Conservation (phyloP, 1,140 invertebrate species). For the Oncopodura yosiiana region DNA sequence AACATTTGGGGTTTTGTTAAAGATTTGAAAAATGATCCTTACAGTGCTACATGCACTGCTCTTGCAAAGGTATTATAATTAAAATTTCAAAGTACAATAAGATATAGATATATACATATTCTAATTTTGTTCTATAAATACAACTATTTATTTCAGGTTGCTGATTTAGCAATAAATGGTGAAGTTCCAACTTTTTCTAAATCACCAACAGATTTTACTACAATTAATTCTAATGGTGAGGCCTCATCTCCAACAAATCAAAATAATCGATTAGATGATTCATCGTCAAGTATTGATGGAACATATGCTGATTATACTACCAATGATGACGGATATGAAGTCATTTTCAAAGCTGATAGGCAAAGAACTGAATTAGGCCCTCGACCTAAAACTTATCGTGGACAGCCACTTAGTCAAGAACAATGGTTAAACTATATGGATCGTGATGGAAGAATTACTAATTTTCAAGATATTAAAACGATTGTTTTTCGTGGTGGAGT, state of each 20-base stretch:
- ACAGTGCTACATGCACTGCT: slow-evolving; percentile 17
- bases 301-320: slow-evolving; percentile 29
- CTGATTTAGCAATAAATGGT: background rate
- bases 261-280: background rate
- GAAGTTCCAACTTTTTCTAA: background rate
- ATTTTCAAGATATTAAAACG: slow-evolving; percentile 58
- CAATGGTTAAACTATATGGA: slow-evolving; percentile 72
- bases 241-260: slow-evolving; percentile 35
- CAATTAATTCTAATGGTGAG: slow-evolving; percentile 14
- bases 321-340: slow-evolving; percentile 50
- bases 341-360: slow-evolving; percentile 47
- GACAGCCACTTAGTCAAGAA: slow-evolving; percentile 48
- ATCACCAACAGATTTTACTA: background rate
- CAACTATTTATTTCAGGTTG: background rate
- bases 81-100: too few relatives aligned
- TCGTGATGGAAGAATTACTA: slow-evolving; percentile 59
- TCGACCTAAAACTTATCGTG: slow-evolving; percentile 44
- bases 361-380: slow-evolving; percentile 39
- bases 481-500: slow-evolving; percentile 80
- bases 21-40: slow-evolving; percentile 30
- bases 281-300: background rate
- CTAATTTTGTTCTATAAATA: too few relatives aligned
- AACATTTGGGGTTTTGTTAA: slow-evolving; percentile 22
- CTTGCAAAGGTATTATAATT: slow-evolving; percentile 20
- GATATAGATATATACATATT: too few relatives aligned